Percentiles rank a stretch among this genome's conserved stretches.
Conservation (phyloP, 2,797 vertebrate species). For the Spinus olivaceus region DNA sequence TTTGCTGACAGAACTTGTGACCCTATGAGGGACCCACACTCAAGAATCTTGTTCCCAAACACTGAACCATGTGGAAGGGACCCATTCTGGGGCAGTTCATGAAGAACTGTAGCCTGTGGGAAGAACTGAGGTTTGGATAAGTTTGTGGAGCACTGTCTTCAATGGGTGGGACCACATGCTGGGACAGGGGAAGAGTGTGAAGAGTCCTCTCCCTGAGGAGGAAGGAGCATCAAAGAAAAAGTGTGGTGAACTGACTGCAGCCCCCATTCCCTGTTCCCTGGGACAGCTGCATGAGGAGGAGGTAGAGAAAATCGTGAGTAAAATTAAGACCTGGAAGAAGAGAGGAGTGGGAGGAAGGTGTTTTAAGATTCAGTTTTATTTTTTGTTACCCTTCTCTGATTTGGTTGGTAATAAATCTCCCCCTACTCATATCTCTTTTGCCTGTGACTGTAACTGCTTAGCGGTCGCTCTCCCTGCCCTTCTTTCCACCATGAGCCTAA, state of each 20-base stretch:
- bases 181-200: neutral
- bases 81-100: neutral
- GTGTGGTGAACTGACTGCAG: neutral
- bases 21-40: fast-evolving
- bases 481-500: neutral
- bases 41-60: neutral
- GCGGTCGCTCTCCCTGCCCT: neutral
- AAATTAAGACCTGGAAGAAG: neutral
- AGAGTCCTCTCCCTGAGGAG: neutral
- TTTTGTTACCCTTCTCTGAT: neutral
- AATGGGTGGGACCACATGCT: fast-evolving
- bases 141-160: neutral
- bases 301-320: fast-evolving
- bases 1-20: neutral
- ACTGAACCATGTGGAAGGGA: too few species aligned
- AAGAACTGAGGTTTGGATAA: neutral
- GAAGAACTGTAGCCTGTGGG: neutral
- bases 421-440: neutral
- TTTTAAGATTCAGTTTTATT: neutral
- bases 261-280: too few species aligned
- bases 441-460: neutral
- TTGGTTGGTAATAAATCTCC: neutral
- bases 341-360: neutral
- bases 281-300: neutral
- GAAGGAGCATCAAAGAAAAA: neutral